These are phyloP conservation scores for Danio tinwini DNA, from an alignment of 2,797 vertebrate species.

Conservation along the genomic window DNA sequence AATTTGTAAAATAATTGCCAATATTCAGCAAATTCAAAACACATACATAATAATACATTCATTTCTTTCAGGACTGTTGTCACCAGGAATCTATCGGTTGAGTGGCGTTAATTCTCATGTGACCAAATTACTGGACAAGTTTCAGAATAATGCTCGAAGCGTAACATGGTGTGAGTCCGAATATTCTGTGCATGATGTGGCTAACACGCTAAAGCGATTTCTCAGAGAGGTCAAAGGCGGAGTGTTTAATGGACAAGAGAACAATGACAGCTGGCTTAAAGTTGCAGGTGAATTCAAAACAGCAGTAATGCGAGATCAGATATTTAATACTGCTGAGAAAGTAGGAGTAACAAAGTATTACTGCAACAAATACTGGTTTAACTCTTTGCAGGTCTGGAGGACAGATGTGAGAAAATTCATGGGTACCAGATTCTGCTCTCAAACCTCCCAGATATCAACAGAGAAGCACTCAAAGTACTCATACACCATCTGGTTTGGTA, in stretches of 20 bases:
- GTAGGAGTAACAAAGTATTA: background rate
- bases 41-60: background rate
- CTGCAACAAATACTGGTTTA: background rate
- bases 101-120: conserved; percentile 82
- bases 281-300: conserved; percentile 58
- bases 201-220: conserved; percentile 83
- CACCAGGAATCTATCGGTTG: conserved; percentile 82
- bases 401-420: conserved; percentile 66
- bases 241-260: conserved; percentile 72
- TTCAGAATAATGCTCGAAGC: conserved; percentile 76
- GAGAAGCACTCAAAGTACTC: conserved; percentile 78
- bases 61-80: conserved; percentile 74
- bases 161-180: conserved; percentile 73
- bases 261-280: conserved; percentile 73
- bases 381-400: conserved; percentile 66
- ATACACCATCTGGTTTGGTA: conserved; percentile 84
- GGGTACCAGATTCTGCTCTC: conserved; percentile 75
- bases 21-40: background rate
- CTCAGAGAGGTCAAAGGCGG: conserved; percentile 79
- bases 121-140: conserved; percentile 74
- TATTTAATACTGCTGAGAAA: background rate
- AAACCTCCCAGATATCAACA: conserved; percentile 78
- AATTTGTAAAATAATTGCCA: background rate
- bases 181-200: conserved; percentile 81
- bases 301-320: background rate